Base-by-base conservation (phyloP, 2,888 invertebrate genomes). In the Synanthedon vespiformis region DNA sequence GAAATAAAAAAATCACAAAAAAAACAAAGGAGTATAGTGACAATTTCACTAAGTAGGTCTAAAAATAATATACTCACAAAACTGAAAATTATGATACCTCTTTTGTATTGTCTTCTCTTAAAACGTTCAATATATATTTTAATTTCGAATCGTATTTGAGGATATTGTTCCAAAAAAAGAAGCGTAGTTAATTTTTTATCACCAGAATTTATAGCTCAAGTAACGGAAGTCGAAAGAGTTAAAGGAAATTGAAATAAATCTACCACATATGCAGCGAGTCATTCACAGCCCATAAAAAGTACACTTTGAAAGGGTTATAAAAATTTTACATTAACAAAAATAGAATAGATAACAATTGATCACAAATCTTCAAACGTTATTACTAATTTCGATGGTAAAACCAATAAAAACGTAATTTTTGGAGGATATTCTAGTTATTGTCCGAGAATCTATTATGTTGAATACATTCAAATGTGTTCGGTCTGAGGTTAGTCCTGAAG, bases 221-320 rank as follows among this genome's bases (percentile, higher is more conserved):
- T 72, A 77, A 73, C 80, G 84, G 83, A 84, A 81, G 83, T 76
- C 67, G 61, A 67, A 73, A 75, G 72, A 76, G 80, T 76, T 48
- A 74, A 74, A 80, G 79, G 83, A 80, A 81, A 84, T 81, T 70
- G 77, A 78, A 81, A 78, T 77, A 80, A 78, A 81, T 81, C 77
- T 70, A 78, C 83, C 79, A 69, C 84, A 83, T 82, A 84, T 83
- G 83, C 77, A 76, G 56, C 68, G 57, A 83, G 74, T 82, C 83
- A 80, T 79, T 81, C 75, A 75, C 80, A 73, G 72, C 65, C 74
- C 70, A 74, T 84, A 80, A 83, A 83, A 78, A 79, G 70, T 70
- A 67, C 63, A 65, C 59, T 56, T 67, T 69, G 71, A 77, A 78
- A 76, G 72, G 77, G 80, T 77, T 80, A 77, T 78, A 80, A 80